Evolutionary conservation across 2,888 invertebrate species (phyloP).

Genomic region (Dryadula phaetusa): DNA sequence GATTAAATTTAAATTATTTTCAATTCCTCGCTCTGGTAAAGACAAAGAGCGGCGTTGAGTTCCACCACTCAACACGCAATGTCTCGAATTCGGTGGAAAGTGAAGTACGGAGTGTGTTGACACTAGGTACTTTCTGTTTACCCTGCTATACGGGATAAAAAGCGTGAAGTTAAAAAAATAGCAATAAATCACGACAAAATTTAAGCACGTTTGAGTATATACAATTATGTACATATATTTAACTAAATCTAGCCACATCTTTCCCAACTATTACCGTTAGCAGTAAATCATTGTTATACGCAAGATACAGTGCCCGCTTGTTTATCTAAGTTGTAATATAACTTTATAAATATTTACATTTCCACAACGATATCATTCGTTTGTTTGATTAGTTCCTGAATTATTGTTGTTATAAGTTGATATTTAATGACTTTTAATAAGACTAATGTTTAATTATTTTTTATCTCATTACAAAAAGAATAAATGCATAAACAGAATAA

Average conservation of each 20-base stretch:
- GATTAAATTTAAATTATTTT: too few species aligned
- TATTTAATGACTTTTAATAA: background rate
- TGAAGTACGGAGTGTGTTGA: too few species aligned
- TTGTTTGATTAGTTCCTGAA: background rate
- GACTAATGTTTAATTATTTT: background rate
- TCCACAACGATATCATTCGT: constrained; percentile 1
- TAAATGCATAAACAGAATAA: too few species aligned
- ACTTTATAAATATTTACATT: constrained; percentile 36
- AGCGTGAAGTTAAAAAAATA: background rate
- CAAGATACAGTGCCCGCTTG: constrained; percentile 30
- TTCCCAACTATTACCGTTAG: constrained; percentile 30
- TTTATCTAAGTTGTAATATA: constrained; percentile 34
- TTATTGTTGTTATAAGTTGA: constrained; percentile 7
- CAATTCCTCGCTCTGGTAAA: too few species aligned
- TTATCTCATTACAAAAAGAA: too few species aligned
- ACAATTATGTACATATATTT: constrained; percentile 14
- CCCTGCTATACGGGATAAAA: too few species aligned
- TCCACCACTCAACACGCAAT: too few species aligned
- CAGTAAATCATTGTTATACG: constrained; percentile 39
- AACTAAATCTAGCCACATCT: constrained; percentile 11
- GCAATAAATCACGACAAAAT: background rate
- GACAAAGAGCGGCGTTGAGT: too few species aligned
- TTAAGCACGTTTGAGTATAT: background rate
- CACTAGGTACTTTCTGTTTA: too few species aligned
- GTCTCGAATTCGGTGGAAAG: too few species aligned